Evolutionary conservation across 2,113 vertebrate species (phyloP), one percentile per base, ranked within the genome.

Genomic region (Notiomystis cincta): DNA sequence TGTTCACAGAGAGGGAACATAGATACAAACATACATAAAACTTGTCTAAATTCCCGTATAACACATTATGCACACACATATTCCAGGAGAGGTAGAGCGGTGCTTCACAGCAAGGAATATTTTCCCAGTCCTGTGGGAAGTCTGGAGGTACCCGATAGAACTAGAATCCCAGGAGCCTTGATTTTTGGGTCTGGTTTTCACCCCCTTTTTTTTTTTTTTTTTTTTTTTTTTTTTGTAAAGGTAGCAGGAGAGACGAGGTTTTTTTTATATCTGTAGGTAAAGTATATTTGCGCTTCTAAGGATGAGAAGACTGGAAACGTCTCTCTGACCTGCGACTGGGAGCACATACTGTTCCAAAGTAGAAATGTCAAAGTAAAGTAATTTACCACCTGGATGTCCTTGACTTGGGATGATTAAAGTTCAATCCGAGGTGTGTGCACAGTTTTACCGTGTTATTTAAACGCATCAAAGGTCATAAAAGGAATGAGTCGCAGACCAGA

Each of bases 331-430:
- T 85, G 96, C 86, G 61, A 94, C 90, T 97, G 93, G 95, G 91
- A 97, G 87, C 54, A 79, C n/a, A 82, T 86, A 91, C 79, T 95
- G 94, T 90, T 96, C 94, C 92, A 71, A 97, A 97, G 92, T 35
- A 97, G 97, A 97, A 96, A 98, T 86, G 89, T 96, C 94, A 84
- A 96, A 98, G 97, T 95, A 96, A 98, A 98, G 94, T 92, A 62
- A 44, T 98, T 98, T 98, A 98, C 98, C 98, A 98, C 98, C 98
- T 97, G 96, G 91, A 80, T 89, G 97, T 98, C 98, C 98, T 98
- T 98, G 98, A 96, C 97, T 97, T 93, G 91, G 95, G 95, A 95
- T 92, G 98, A 97, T 98, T 98, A 98, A 98, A 98, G 97, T 98
- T 98, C 98, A 98, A 98, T 98, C 97, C 95, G 89, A 97, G 97